phyloP scores from a whole-genome alignment of 2,888 invertebrate species.

The Watsonalla cultraria region DNA sequence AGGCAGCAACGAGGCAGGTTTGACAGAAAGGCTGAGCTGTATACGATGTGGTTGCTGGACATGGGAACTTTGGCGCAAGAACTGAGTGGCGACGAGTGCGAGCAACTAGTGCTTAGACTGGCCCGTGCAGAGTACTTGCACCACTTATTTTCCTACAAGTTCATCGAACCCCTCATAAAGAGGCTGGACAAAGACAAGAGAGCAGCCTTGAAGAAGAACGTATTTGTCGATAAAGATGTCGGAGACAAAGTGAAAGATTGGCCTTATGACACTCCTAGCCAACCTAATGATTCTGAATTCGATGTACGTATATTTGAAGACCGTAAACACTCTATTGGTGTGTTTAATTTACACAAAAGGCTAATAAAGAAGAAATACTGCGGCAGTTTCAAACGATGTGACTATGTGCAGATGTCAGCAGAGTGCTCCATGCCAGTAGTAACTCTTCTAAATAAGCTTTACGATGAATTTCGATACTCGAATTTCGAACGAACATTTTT shows the following conservation, averaged over 20 bases:
- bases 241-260: constrained; percentile 19
- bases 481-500: not conserved
- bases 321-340: not conserved
- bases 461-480: not conserved
- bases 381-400: not conserved
- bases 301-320: constrained; percentile 23
- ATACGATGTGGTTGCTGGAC: constrained; percentile 37
- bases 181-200: constrained; percentile 19
- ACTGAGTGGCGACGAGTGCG: constrained; percentile 37
- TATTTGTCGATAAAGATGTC: constrained; percentile 31
- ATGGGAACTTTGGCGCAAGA: constrained; percentile 34
- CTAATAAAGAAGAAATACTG: constrained; percentile 4
- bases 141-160: constrained; percentile 21
- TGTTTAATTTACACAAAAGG: not conserved
- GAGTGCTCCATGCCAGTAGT: not conserved
- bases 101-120: constrained; percentile 26
- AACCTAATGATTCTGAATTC: constrained; percentile 3
- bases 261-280: constrained; percentile 29
- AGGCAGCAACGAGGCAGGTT: constrained; percentile 36
- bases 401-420: not conserved
- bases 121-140: constrained; percentile 20
- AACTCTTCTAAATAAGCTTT: not conserved
- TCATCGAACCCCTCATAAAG: constrained; percentile 26
- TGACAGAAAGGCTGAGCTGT: constrained; percentile 41
- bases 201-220: constrained; percentile 20